Conservation (phyloP, 2,113 vertebrate species). For the Oncorhynchus clarkii region DNA sequence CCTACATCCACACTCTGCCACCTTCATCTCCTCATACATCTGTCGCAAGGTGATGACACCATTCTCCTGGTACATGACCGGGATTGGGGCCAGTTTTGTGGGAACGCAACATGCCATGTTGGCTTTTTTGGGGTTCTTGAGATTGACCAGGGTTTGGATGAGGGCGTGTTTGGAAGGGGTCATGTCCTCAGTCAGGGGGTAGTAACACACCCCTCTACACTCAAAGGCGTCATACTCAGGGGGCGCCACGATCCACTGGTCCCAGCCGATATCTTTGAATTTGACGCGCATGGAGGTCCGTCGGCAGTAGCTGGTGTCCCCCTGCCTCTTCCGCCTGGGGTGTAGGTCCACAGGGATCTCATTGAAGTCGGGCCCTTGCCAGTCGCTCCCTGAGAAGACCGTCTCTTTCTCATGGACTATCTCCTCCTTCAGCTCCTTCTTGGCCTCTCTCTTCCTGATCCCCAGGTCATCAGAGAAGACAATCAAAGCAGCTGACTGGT, state of each 20-base stretch:
- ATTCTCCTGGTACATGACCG: constrained; percentile 90
- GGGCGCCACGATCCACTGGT: constrained; percentile 94
- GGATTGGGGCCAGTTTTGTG: constrained; percentile 91
- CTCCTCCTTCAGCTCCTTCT: constrained; percentile 83
- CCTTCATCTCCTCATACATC: constrained; percentile 95
- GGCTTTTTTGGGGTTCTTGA: constrained; percentile 86
- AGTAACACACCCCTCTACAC: constrained; percentile 90
- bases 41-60: constrained; percentile 87
- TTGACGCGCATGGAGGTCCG: constrained; percentile 87
- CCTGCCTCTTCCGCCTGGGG: constrained; percentile 76
- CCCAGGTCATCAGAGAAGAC: constrained; percentile 89
- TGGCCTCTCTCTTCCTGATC: constrained; percentile 75
- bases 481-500: constrained; percentile 83
- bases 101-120: constrained; percentile 94
- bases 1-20: constrained; percentile 95
- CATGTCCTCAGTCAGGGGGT: constrained; percentile 86
- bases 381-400: constrained; percentile 57
- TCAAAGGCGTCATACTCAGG: constrained; percentile 94
- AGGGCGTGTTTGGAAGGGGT: constrained; percentile 94
- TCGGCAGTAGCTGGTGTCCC: constrained; percentile 77
- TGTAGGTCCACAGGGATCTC: constrained; percentile 20
- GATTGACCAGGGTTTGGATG: constrained; percentile 90
- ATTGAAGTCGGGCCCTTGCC: not conserved
- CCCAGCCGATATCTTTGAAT: constrained; percentile 96
- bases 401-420: constrained; percentile 80